These are phyloP conservation scores for Tachuris rubrigastra DNA, from an alignment of 2,113 vertebrate genomes.

Conservation along the genomic window DNA sequence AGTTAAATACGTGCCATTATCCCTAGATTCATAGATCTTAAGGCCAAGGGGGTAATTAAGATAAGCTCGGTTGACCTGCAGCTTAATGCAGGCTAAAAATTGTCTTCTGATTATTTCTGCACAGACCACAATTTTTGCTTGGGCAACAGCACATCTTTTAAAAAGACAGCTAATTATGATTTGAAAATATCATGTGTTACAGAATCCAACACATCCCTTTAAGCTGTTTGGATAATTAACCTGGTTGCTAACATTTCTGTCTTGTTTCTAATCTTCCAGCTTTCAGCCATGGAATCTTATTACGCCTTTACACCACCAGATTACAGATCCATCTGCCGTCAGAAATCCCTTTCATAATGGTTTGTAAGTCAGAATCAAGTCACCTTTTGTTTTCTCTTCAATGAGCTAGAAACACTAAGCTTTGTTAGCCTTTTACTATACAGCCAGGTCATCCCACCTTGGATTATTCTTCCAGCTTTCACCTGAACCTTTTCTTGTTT, in stretches of 20 bases:
- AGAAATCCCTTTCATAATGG: neutral
- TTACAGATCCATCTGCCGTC: neutral
- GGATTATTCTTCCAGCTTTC: neutral
- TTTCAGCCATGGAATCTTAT: neutral
- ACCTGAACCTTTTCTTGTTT: neutral
- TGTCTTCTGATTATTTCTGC: conserved; percentile 32
- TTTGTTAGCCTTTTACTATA: neutral
- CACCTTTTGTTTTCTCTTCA: neutral
- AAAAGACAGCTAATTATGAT: conserved; percentile 7
- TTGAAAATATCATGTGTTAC: neutral
- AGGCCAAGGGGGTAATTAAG: conserved; percentile 30
- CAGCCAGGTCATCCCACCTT: neutral
- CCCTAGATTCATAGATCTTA: neutral
- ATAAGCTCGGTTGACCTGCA: conserved; percentile 8
- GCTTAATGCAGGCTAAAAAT: neutral
- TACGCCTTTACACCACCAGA: neutral
- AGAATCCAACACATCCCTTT: neutral
- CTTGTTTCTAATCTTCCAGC: conserved; percentile 21
- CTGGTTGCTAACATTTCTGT: neutral
- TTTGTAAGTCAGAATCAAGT: neutral
- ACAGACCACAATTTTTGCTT: conserved; percentile 1
- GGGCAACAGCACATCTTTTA: neutral
- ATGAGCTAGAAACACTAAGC: neutral
- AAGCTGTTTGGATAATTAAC: conserved; percentile 24
- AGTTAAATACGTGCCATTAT: neutral